Percentiles rank a stretch among this genome's conserved stretches.
Conservation (phyloP, 2,888 invertebrate species). For the Rhagium mordax region DNA sequence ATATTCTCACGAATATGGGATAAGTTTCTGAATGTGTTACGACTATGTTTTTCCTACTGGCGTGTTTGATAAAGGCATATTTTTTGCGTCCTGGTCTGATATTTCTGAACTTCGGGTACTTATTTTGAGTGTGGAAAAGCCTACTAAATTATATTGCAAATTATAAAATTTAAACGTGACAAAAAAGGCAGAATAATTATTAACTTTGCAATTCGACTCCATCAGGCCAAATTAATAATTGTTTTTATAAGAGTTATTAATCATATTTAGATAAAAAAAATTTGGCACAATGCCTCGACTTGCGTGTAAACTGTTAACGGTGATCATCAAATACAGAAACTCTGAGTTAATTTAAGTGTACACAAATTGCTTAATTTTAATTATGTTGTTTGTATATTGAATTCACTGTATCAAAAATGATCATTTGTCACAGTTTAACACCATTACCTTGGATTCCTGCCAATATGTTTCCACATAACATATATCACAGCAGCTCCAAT, state of each 20-base stretch:
- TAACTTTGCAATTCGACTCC: neutral
- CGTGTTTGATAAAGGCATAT: no score
- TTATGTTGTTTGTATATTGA: neutral
- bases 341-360: neutral
- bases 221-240: neutral
- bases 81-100: no score
- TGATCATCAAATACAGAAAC: neutral
- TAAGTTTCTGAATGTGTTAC: no score
- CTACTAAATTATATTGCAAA: no score
- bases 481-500: slow-evolving; percentile 96
- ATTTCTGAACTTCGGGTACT: no score
- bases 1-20: no score
- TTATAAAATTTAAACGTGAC: neutral
- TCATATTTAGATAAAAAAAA: neutral
- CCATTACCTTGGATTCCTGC: slow-evolving; percentile 84
- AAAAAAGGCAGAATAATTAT: neutral
- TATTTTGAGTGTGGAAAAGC: no score
- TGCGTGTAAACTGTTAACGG: neutral
- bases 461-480: slow-evolving; percentile 97
- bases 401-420: neutral
- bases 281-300: neutral
- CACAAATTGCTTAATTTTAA: neutral
- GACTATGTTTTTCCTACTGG: no score
- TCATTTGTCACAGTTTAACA: neutral
- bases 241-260: neutral